Percentiles rank a stretch among this genome's conserved stretches.
These are phyloP conservation scores for Lasioglossum baleicum DNA, from an alignment of 1,140 invertebrate genomes.

Conservation along the genomic window DNA sequence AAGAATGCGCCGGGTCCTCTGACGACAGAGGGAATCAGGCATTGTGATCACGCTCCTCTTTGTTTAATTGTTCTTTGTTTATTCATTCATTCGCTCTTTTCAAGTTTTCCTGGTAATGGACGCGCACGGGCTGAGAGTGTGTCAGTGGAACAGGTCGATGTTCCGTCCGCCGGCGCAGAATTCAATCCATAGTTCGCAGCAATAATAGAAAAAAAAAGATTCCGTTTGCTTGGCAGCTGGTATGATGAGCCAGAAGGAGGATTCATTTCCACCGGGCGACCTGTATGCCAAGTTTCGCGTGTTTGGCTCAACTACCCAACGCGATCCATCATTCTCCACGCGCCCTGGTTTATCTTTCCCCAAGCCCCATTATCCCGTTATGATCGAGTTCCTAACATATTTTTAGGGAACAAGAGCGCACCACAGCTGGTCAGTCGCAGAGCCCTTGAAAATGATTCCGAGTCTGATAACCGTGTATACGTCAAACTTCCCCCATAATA, in stretches of 20 bases:
- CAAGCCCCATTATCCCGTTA: slow-evolving; percentile 40
- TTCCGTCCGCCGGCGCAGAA: slow-evolving; percentile 48
- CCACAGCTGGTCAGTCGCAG: background rate
- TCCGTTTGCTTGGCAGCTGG: slow-evolving; percentile 50
- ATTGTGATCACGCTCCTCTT: slow-evolving; percentile 50
- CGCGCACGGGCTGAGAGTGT: slow-evolving; percentile 41
- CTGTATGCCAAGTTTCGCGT: slow-evolving; percentile 38
- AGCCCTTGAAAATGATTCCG: background rate
- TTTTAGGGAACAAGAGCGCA: slow-evolving; percentile 10
- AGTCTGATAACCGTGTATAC: background rate
- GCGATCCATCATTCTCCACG: slow-evolving; percentile 44
- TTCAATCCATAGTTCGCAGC: slow-evolving; percentile 39
- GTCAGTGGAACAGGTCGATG: slow-evolving; percentile 58
- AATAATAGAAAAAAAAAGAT: slow-evolving; percentile 36
- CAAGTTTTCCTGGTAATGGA: slow-evolving; percentile 35
- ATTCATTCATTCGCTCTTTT: slow-evolving; percentile 42
- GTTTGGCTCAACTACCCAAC: background rate
- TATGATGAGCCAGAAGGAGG: slow-evolving; percentile 37
- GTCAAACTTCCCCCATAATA: slow-evolving; percentile 3
- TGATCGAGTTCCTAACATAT: slow-evolving; percentile 47
- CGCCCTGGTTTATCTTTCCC: slow-evolving; percentile 43
- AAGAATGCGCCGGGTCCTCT: slow-evolving; percentile 1
- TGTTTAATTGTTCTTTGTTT: slow-evolving; percentile 61
- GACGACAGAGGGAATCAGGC: slow-evolving; percentile 52
- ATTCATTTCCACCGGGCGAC: slow-evolving; percentile 36